These are phyloP conservation scores for Macrotis lagotis DNA, from an alignment of 2,113 vertebrate species.

Conservation along the genomic window DNA sequence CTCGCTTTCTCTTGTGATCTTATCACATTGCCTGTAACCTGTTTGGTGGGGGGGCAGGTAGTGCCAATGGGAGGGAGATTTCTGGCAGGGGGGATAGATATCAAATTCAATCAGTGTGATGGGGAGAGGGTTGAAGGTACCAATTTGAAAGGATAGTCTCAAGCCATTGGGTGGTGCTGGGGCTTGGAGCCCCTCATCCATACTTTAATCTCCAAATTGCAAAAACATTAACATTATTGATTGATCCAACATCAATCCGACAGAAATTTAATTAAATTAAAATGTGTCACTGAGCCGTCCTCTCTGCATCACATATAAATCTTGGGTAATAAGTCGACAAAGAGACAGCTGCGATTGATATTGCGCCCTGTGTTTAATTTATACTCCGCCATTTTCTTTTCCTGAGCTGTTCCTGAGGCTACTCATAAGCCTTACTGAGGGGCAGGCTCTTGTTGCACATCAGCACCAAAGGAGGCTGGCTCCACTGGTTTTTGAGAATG, in stretches of 20 bases:
- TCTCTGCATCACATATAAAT: conserved; percentile 85
- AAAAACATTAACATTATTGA: conserved; percentile 92
- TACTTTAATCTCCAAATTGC: conserved; percentile 90
- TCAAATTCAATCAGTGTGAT: neutral
- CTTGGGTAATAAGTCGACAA: conserved; percentile 86
- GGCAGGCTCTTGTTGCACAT: conserved; percentile 23
- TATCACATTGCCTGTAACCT: neutral
- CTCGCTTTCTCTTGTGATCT: neutral
- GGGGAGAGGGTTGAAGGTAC: neutral
- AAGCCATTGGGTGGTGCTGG: conserved; percentile 56
- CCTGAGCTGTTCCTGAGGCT: neutral
- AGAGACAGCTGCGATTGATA: conserved; percentile 77
- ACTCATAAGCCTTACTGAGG: neutral
- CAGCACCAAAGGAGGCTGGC: conserved; percentile 47
- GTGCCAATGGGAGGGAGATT: neutral
- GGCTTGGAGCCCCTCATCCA: conserved; percentile 76
- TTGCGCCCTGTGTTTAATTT: conserved; percentile 53
- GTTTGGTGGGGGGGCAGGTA: neutral
- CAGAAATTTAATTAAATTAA: conserved; percentile 92
- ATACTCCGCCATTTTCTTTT: conserved; percentile 59
- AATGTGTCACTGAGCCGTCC: conserved; percentile 87
- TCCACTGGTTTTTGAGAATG: neutral
- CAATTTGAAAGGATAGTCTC: conserved; percentile 57
- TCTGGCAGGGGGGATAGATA: neutral
- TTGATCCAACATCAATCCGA: conserved; percentile 90